Conservation (phyloP, 23 tunicate species). For the Trididemnum nubilum region DNA sequence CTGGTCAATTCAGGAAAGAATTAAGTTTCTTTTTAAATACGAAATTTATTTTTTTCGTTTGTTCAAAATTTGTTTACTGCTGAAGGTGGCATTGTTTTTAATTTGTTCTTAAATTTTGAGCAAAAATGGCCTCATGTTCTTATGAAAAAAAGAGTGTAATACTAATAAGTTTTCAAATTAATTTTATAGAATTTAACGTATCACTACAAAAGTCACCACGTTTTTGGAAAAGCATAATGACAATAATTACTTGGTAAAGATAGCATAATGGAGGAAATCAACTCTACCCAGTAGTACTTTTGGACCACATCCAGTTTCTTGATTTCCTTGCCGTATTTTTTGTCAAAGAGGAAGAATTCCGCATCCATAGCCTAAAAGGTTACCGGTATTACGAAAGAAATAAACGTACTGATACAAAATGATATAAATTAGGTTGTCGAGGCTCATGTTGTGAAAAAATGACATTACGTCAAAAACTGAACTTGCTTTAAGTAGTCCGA, state of each 20-base stretch:
- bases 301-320: constrained; percentile 58
- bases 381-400: neutral
- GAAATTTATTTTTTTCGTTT: too few species aligned
- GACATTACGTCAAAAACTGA: neutral
- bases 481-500: too few species aligned
- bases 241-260: constrained; percentile 65
- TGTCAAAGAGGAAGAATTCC: constrained; percentile 61
- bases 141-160: too few species aligned
- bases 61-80: too few species aligned
- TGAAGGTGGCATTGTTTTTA: too few species aligned
- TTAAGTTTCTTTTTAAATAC: too few species aligned
- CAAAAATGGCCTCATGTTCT: too few species aligned
- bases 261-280: constrained; percentile 48
- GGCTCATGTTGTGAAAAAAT: neutral
- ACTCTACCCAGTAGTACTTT: constrained; percentile 79
- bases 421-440: neutral
- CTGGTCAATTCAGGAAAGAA: too few species aligned
- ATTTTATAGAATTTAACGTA: too few species aligned
- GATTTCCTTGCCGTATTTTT: constrained; percentile 55
- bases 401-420: neutral
- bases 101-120: too few species aligned
- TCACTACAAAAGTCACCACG: too few species aligned
- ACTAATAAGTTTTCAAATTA: too few species aligned
- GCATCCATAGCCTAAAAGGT: constrained; percentile 86
- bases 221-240: neutral